Conservation (phyloP, 2,113 vertebrate genomes). For the Phalacrocorax brasilianus region DNA sequence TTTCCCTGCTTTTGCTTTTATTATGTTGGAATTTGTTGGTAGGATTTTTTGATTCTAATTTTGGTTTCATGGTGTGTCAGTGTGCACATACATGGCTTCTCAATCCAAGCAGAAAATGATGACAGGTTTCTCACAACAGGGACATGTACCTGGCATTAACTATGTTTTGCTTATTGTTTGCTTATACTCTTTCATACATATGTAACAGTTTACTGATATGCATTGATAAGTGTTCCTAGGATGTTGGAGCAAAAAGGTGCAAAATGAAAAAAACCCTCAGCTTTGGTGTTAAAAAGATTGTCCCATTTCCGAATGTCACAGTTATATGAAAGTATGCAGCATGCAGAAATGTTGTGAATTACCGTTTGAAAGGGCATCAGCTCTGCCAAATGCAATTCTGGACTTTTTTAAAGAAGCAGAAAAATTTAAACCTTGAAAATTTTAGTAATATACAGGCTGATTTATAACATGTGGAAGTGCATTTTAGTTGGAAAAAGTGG, state of each 20-base stretch:
- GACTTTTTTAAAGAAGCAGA: neutral
- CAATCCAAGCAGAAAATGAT: neutral
- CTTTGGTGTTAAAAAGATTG: neutral
- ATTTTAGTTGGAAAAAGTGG: neutral
- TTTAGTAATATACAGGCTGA: neutral
- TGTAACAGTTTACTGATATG: neutral
- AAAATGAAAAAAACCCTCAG: neutral
- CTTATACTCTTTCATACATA: neutral
- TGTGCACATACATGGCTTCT: neutral
- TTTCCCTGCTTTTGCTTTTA: neutral
- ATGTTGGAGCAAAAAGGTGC: neutral
- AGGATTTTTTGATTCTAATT: neutral
- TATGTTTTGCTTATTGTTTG: neutral
- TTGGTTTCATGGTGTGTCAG: neutral
- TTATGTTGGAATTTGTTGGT: neutral
- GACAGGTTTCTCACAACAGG: neutral
- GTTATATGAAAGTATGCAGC: neutral
- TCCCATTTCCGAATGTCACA: neutral
- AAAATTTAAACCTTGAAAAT: neutral
- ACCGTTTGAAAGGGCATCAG: neutral
- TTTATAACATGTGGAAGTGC: neutral
- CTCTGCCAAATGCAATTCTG: neutral
- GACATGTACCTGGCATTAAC: neutral
- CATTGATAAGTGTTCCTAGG: neutral
- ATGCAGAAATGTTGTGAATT: neutral